A percentile compares a stretch with the other conserved stretches of the same genome.
Evolutionary conservation across 2,797 vertebrate genomes (phyloP).

Genomic region (Sparus aurata): DNA sequence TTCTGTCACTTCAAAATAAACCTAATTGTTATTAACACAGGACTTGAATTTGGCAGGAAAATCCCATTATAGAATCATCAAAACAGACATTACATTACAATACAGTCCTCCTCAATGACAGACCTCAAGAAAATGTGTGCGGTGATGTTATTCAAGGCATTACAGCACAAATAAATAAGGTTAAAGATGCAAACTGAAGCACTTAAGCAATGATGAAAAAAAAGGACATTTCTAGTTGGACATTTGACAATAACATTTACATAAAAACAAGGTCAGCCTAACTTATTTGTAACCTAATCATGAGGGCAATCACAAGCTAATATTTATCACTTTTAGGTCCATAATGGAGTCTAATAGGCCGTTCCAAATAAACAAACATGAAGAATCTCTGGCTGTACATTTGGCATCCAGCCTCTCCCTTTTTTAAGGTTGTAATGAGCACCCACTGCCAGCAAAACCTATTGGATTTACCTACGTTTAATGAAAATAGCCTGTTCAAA

Average conservation of each 20-base stretch:
- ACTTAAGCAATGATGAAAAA: too few species aligned
- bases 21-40: too few species aligned
- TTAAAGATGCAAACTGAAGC: too few species aligned
- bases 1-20: conserved; percentile 12
- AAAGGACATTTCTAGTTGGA: conserved; percentile 15
- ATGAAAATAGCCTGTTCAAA: conserved; percentile 1
- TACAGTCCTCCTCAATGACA: too few species aligned
- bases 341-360: conserved; percentile 4
- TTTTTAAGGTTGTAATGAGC: conserved; percentile 34
- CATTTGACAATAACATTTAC: conserved; percentile 24
- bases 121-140: too few species aligned
- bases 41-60: too few species aligned
- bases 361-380: conserved; percentile 40
- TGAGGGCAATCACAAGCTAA: conserved; percentile 12
- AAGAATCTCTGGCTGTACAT: conserved; percentile 21
- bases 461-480: neutral
- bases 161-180: too few species aligned
- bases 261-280: conserved; percentile 26
- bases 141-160: too few species aligned
- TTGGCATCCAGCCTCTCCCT: conserved; percentile 33
- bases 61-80: too few species aligned
- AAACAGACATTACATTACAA: too few species aligned
- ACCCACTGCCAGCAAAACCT: neutral
- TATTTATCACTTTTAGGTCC: conserved; percentile 21
- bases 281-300: conserved; percentile 8